A percentile compares a stretch with the other conserved stretches of the same genome.
Evolutionary conservation across 2,113 vertebrate species (phyloP).

Genomic region (Paraplagusia blochii): DNA sequence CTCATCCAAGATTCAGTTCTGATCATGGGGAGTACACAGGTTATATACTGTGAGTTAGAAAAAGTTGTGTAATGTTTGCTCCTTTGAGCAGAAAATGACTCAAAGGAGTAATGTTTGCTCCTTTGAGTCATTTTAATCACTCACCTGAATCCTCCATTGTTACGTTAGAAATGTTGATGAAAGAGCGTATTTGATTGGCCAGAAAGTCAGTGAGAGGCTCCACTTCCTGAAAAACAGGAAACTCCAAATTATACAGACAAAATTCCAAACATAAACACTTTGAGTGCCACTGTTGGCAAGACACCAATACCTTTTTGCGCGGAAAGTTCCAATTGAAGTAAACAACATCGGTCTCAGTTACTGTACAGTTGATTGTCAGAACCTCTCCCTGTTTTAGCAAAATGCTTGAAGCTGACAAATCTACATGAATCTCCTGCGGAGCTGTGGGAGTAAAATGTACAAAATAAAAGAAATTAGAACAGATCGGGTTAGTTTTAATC

Average conservation of each 20-base stretch:
- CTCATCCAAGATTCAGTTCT: no score
- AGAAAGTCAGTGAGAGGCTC: conserved; percentile 81
- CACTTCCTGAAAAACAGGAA: conserved; percentile 58
- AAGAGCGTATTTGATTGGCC: conserved; percentile 79
- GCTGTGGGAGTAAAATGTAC: conserved; percentile 60
- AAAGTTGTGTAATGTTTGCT: no score
- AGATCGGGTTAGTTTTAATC: neutral
- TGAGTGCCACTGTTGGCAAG: conserved; percentile 7
- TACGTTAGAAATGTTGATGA: conserved; percentile 78
- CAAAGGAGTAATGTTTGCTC: no score
- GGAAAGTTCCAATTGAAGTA: conserved; percentile 88
- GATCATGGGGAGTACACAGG: no score
- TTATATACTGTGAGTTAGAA: no score
- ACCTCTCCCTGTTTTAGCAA: conserved; percentile 84
- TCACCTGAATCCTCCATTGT: conserved; percentile 80
- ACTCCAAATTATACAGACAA: neutral
- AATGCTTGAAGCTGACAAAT: conserved; percentile 77
- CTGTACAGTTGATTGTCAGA: conserved; percentile 84
- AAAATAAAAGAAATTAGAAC: neutral
- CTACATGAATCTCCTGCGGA: conserved; percentile 77
- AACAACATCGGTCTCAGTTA: conserved; percentile 79
- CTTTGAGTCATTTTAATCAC: neutral
- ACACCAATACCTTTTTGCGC: conserved; percentile 75
- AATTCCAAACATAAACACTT: neutral
- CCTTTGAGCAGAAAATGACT: no score